phyloP scores from a whole-genome alignment of 2,113 vertebrate genomes.

The Halichoerus grypus region DNA sequence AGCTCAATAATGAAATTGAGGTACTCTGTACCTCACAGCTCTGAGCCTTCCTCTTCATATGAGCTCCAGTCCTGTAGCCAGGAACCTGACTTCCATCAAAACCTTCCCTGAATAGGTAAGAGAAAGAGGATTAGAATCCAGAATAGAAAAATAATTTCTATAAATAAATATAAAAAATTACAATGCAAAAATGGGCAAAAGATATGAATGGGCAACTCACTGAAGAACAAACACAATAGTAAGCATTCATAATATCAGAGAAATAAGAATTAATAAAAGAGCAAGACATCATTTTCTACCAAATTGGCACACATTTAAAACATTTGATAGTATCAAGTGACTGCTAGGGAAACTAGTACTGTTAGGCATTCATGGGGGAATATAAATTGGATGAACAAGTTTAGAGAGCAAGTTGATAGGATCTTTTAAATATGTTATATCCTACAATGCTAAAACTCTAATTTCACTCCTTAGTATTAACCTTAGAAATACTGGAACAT shows the following conservation, averaged over 20 bases:
- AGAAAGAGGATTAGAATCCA: neutral
- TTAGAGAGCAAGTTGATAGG: neutral
- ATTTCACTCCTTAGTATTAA: neutral
- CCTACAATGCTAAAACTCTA: neutral
- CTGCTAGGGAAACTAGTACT: neutral
- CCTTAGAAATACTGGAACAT: neutral
- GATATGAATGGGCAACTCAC: neutral
- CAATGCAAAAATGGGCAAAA: neutral
- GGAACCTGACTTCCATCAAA: neutral
- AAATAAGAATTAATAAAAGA: neutral
- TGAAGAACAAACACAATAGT: neutral
- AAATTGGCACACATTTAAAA: neutral
- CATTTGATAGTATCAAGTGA: neutral
- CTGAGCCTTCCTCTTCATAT: neutral
- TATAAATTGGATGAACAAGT: neutral
- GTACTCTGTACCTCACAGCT: neutral
- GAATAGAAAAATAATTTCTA: neutral
- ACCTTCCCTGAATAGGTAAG: neutral
- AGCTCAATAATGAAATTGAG: neutral
- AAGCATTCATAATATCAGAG: neutral
- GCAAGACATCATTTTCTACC: neutral
- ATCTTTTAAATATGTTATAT: neutral
- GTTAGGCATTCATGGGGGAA: neutral
- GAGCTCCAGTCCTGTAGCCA: neutral
- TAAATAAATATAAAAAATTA: neutral